Base-by-base conservation (phyloP, 2,797 vertebrate genomes). In the Poecilia picta region DNA sequence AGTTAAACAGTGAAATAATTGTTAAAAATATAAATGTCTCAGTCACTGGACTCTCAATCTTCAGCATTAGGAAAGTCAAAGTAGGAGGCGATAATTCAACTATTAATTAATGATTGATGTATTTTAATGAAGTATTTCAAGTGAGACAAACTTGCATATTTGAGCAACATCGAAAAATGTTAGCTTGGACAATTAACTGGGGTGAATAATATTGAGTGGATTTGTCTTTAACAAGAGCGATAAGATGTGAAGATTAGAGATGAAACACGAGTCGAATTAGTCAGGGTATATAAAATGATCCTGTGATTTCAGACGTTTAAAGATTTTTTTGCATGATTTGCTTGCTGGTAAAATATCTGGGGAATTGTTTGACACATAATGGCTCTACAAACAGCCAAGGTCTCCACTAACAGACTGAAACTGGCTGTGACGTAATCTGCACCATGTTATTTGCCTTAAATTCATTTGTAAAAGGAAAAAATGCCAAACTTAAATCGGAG, bases 341-440 rank as follows among this genome's bases (percentile, higher is more conserved):
- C 89, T 84, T 89, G 87, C 83, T 89, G 86, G 79, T 86, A 81
- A 74, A 55, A 75, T 36, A 66, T 64, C 16, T 64, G 62, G 3
- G 39, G 18, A 66, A 36, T 66, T 66, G 31, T 39, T 39, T 66
- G 31, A 66, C 18, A 66, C 16, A 66, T 3, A 23, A 66, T 23
- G 33, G 33, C 68, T 66, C 10, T n/a, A 79, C 72, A 81, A 81
- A 51, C n/a, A 81, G 28, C 74, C 31, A 80, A 66, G 68, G 59
- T 55, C 83, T 71, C 75, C 85, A 73, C 73, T 79, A 82, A 76
- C 76, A 78, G 8, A 31, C 59, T 57, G 7, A 68, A 53, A 11
- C 11, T 31, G 74, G 64, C 43, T 62, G 80, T 45, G 81, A 81
- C 28, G 49, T 8, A 28, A 81, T 4, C 45, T 41, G 11, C 45